phyloP scores from a whole-genome alignment of 2,797 vertebrate species.

The Danio albolineatus region DNA sequence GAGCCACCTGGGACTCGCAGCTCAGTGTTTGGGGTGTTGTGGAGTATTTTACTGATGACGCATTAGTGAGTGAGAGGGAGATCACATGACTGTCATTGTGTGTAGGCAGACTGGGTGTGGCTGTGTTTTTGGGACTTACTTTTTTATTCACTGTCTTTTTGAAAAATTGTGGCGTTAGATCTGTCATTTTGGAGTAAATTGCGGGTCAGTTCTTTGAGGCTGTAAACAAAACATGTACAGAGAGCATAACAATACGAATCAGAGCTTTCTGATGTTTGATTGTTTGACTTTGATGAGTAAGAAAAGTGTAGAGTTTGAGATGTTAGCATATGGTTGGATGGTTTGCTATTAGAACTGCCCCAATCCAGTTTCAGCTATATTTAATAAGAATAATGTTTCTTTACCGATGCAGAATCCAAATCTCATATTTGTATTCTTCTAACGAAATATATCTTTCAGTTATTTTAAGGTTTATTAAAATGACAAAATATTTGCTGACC shows the following conservation, averaged over 20 bases:
- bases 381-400: too few species aligned
- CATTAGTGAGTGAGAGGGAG: constrained; percentile 35
- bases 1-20: constrained; percentile 56
- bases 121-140: constrained; percentile 3
- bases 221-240: constrained; percentile 71
- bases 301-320: neutral
- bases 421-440: too few species aligned
- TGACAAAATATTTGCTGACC: too few species aligned
- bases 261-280: neutral
- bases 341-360: too few species aligned
- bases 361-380: too few species aligned
- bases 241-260: constrained; percentile 50
- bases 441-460: too few species aligned
- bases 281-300: neutral
- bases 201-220: constrained; percentile 24
- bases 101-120: constrained; percentile 54
- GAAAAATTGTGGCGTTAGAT: constrained; percentile 28
- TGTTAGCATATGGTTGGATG: neutral
- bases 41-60: constrained; percentile 46
- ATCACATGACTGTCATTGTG: constrained; percentile 50
- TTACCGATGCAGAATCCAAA: too few species aligned
- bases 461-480: too few species aligned
- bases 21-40: constrained; percentile 27
- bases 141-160: neutral
- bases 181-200: constrained; percentile 26